Evolutionary conservation across 2,113 vertebrate species (phyloP).

Genomic region (Vidua macroura): DNA sequence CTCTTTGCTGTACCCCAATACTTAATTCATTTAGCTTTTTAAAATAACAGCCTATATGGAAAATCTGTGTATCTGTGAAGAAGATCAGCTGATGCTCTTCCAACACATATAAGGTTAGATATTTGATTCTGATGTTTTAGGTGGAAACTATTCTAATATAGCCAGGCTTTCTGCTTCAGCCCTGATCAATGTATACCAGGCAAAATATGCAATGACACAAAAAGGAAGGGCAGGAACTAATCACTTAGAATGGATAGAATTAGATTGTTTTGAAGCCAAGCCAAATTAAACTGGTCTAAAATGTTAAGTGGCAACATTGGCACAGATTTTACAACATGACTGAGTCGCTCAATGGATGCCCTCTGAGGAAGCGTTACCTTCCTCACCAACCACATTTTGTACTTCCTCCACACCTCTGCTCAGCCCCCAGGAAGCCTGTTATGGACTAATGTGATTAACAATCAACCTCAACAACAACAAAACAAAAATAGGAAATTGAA

Average conservation of each 20-base stretch:
- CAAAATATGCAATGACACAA: neutral
- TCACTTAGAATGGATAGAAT: neutral
- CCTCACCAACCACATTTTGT: neutral
- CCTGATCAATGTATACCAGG: neutral
- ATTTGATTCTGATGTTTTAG: neutral
- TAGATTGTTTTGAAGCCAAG: neutral
- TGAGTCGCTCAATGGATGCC: fast-evolving
- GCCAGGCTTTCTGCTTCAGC: neutral
- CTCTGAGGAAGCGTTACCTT: neutral
- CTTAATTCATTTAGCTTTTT: neutral
- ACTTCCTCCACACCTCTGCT: neutral
- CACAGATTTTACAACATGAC: fast-evolving
- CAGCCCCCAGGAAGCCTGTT: neutral
- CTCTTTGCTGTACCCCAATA: neutral
- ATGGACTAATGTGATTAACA: neutral
- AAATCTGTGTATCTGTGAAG: neutral
- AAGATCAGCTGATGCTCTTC: neutral
- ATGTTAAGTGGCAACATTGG: neutral
- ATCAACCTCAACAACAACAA: neutral
- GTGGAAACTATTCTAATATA: neutral
- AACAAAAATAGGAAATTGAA: neutral
- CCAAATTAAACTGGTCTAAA: neutral
- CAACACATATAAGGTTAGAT: neutral
- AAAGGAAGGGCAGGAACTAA: neutral
- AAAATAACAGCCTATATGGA: neutral